Conservation (phyloP, 2,797 vertebrate genomes). For the Natrix natrix region DNA sequence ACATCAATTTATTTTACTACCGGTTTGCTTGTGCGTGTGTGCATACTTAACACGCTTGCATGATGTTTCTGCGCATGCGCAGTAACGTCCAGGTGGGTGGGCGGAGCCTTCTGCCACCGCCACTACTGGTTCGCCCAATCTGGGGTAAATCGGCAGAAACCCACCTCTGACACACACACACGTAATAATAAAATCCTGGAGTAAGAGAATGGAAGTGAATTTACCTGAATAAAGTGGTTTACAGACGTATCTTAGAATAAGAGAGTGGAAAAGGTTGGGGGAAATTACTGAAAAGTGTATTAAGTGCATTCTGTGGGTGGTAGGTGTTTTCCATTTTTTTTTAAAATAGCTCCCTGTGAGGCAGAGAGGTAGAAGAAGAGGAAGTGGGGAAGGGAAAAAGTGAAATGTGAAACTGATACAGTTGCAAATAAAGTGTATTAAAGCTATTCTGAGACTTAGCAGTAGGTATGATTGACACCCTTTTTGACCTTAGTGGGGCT, state of each 20-base stretch:
- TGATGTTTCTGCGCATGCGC: no score
- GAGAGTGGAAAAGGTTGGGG: neutral
- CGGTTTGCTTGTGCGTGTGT: no score
- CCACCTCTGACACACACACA: neutral
- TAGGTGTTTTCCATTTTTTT: neutral
- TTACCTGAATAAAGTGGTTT: neutral
- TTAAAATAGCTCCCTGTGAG: slow-evolving; percentile 14
- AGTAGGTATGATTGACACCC: neutral
- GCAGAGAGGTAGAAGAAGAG: slow-evolving; percentile 28
- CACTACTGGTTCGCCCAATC: no score
- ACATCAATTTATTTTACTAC: neutral
- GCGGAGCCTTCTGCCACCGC: no score
- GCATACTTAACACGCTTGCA: no score
- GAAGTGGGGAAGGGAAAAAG: neutral
- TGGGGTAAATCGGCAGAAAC: no score
- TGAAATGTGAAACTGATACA: slow-evolving; percentile 15
- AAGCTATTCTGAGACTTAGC: neutral
- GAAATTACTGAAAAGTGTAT: neutral
- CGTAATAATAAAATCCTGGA: neutral
- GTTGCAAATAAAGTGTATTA: neutral
- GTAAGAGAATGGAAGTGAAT: neutral
- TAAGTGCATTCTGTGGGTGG: neutral
- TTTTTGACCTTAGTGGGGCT: neutral
- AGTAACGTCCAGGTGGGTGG: no score
- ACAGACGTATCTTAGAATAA: neutral